Evolutionary conservation across 2,888 invertebrate species (phyloP).

Genomic region (Slavum lentiscoides): DNA sequence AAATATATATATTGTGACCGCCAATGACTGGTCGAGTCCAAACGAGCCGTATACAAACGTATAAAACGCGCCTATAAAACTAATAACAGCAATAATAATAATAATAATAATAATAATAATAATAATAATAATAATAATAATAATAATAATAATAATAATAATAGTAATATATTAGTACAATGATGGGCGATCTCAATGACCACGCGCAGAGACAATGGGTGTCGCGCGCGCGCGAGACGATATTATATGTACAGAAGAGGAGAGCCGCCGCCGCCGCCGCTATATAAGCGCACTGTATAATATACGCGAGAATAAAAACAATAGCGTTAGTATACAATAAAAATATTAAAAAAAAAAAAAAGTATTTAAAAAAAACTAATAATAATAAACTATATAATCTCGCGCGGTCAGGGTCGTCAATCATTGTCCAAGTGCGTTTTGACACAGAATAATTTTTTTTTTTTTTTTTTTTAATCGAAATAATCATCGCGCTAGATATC

Average conservation of each 20-base stretch:
- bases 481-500: constrained; percentile 23
- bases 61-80: no score
- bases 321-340: constrained; percentile 2
- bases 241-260: no score
- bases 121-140: background rate
- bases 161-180: constrained; percentile 4
- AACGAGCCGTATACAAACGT: constrained; percentile 5
- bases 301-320: constrained; percentile 40
- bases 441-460: constrained; percentile 41
- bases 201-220: constrained; percentile 37
- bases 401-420: constrained; percentile 49
- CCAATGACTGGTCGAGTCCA: constrained; percentile 27
- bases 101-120: background rate
- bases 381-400: constrained; percentile 37
- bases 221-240: background rate
- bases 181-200: constrained; percentile 47
- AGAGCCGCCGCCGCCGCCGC: no score
- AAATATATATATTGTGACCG: background rate
- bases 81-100: no score
- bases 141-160: no score
- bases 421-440: constrained; percentile 50
- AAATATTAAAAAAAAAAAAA: background rate
- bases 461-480: constrained; percentile 41
- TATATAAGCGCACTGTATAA: no score
- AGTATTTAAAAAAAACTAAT: background rate